Conservation (phyloP, 2,888 invertebrate genomes). For the Cancer borealis region DNA sequence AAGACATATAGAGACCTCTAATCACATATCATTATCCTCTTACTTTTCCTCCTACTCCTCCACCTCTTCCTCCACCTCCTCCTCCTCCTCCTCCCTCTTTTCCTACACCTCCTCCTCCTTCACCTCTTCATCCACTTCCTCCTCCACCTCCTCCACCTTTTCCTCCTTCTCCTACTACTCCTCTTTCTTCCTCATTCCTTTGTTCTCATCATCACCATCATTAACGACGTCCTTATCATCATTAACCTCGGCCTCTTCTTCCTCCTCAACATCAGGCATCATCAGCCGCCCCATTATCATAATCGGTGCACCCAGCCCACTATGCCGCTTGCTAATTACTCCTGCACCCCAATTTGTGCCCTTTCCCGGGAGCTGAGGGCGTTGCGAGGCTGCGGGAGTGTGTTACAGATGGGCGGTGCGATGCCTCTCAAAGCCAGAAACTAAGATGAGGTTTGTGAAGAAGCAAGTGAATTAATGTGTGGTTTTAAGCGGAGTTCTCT, state of each 20-base stretch:
- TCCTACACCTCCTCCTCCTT: not conserved
- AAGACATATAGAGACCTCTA: not conserved
- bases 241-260: not conserved
- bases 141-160: not conserved
- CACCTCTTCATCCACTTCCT: not conserved
- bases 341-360: not conserved
- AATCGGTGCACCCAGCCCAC: not conserved
- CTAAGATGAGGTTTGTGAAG: not conserved
- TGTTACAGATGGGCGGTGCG: not conserved
- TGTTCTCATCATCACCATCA: not conserved
- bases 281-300: not conserved
- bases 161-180: not conserved
- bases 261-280: not conserved
- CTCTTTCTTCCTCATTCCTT: not conserved
- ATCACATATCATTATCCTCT: not conserved
- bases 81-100: not conserved
- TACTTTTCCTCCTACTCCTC: not conserved
- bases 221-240: not conserved
- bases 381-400: not conserved
- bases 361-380: not conserved
- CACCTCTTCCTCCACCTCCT: not conserved
- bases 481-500: not conserved
- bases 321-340: not conserved
- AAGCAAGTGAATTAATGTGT: not conserved
- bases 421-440: not conserved